A percentile compares a stretch with the other conserved stretches of the same genome.
Conservation (phyloP, 2,113 vertebrate genomes). For the Podocnemis expansa region DNA sequence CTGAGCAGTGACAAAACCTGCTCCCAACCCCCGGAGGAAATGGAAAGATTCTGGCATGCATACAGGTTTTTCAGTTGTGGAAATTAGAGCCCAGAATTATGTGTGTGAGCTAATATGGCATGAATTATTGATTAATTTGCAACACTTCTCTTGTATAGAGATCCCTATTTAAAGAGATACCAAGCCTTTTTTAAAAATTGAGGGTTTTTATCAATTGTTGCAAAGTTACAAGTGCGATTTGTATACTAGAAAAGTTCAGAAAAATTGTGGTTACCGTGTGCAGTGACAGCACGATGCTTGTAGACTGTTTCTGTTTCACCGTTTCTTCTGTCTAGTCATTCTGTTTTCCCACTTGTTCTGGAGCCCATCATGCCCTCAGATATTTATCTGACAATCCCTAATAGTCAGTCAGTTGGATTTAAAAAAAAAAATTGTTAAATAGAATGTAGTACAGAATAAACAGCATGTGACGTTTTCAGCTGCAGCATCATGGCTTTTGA, state of each 20-base stretch:
- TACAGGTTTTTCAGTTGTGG: neutral
- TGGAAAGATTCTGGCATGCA: neutral
- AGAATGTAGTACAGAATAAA: neutral
- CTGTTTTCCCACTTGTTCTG: neutral
- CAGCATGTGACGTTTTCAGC: neutral
- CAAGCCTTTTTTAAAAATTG: neutral
- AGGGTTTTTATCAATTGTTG: neutral
- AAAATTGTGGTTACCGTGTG: neutral
- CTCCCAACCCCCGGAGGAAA: neutral
- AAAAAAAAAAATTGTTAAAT: neutral
- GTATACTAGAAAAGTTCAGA: neutral
- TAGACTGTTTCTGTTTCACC: neutral
- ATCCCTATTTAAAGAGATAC: neutral
- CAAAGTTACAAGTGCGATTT: neutral
- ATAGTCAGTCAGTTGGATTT: neutral
- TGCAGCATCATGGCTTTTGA: neutral
- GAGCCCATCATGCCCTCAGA: neutral
- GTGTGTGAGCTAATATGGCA: neutral
- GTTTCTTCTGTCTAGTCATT: neutral
- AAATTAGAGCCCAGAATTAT: neutral
- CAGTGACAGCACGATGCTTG: neutral
- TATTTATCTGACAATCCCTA: neutral
- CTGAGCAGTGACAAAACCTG: too few relatives aligned
- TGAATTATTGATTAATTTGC: neutral
- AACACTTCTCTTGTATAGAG: neutral